Percentiles rank a stretch among this genome's conserved stretches.
Evolutionary conservation across 2,888 invertebrate species (phyloP).

Genomic region (Mythimna impura): DNA sequence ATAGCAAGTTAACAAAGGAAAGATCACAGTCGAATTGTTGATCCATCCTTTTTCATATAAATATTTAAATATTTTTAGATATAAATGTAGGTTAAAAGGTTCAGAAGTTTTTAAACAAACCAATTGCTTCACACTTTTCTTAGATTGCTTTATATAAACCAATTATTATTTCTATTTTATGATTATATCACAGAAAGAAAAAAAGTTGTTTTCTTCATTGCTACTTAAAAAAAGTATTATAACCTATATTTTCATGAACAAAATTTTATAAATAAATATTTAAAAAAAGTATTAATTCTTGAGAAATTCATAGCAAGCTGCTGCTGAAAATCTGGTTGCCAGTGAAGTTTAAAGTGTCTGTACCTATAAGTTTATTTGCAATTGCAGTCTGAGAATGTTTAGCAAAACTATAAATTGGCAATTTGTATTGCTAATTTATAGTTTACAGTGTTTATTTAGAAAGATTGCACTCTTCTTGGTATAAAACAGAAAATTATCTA

Average conservation of each 20-base stretch:
- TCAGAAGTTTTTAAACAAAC: background rate
- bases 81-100: background rate
- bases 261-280: background rate
- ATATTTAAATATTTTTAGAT: background rate
- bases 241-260: background rate
- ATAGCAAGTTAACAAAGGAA: background rate
- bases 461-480: background rate
- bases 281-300: no score
- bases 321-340: background rate
- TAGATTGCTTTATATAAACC: background rate
- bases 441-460: no score
- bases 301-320: background rate
- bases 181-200: background rate
- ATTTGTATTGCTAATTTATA: background rate
- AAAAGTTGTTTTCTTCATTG: accelerated
- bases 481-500: conserved; percentile 9
- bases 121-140: background rate
- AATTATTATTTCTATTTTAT: background rate
- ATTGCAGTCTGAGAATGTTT: background rate
- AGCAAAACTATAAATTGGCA: conserved; percentile 15
- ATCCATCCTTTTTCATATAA: background rate
- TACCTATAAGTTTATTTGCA: conserved; percentile 6
- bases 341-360: background rate
- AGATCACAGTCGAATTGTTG: background rate
- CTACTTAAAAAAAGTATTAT: background rate